A percentile compares a stretch with the other conserved stretches of the same genome.
Evolutionary conservation across 1,140 invertebrate species (phyloP).

Genomic region (Macrostomum lignano): DNA sequence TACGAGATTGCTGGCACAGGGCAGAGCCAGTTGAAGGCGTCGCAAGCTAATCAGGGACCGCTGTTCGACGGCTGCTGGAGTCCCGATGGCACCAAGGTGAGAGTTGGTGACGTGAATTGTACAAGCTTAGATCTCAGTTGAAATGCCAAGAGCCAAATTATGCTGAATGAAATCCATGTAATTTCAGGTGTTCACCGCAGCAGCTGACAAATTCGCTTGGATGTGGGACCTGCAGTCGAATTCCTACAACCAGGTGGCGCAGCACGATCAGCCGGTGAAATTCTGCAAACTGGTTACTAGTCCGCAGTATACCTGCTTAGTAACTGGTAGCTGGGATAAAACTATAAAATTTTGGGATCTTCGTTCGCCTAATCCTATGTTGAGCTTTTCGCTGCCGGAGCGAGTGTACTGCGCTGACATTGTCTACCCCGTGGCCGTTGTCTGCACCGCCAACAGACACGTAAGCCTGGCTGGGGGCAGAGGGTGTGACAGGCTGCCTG

Average conservation of each 20-base stretch:
- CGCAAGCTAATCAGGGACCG: slow-evolving; percentile 71
- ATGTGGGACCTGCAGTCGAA: slow-evolving; percentile 89
- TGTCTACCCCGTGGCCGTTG: slow-evolving; percentile 82
- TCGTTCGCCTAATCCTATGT: slow-evolving; percentile 49
- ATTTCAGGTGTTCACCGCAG: slow-evolving; percentile 91
- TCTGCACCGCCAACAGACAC: slow-evolving; percentile 63
- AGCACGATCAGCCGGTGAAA: slow-evolving; percentile 74
- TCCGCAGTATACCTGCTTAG: slow-evolving; percentile 68
- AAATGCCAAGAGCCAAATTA: no score
- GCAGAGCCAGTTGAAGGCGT: slow-evolving; percentile 78
- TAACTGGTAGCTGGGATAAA: slow-evolving; percentile 98
- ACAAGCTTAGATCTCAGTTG: no score
- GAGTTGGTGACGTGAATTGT: no score
- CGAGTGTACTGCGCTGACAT: slow-evolving; percentile 89
- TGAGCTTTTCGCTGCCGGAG: slow-evolving; percentile 64
- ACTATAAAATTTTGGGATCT: slow-evolving; percentile 95
- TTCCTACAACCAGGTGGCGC: slow-evolving; percentile 63
- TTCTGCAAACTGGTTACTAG: slow-evolving; percentile 91
- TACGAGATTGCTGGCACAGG: slow-evolving; percentile 82
- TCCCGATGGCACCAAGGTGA: slow-evolving; percentile 72
- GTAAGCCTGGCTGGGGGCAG: no score
- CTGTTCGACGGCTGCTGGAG: slow-evolving; percentile 80
- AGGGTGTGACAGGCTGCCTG: no score
- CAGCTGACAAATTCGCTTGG: slow-evolving; percentile 85
- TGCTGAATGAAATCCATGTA: no score